Conservation (phyloP, 2,797 vertebrate genomes). For the Chloroceryle amazona region DNA sequence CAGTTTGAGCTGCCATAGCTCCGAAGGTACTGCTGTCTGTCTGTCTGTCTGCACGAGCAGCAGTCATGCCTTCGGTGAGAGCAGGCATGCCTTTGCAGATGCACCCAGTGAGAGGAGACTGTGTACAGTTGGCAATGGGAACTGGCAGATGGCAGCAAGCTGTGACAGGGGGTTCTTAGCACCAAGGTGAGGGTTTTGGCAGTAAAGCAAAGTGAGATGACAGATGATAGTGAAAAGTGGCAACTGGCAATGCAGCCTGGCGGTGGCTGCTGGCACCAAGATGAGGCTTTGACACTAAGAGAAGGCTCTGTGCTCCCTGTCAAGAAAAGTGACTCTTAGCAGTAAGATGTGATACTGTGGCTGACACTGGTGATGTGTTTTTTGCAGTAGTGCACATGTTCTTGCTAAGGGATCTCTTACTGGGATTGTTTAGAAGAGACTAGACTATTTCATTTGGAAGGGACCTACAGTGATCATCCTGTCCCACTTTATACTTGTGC, state of each 20-base stretch:
- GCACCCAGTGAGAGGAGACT: neutral
- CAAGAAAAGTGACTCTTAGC: neutral
- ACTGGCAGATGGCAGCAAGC: neutral
- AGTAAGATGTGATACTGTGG: neutral
- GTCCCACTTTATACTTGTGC: too few relatives aligned
- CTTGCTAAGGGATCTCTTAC: neutral
- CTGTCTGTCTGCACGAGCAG: neutral
- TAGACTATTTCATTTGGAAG: neutral
- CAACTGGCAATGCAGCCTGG: neutral
- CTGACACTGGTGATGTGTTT: neutral
- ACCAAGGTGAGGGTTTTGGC: neutral
- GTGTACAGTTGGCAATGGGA: neutral
- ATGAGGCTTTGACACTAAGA: neutral
- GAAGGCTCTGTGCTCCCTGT: neutral
- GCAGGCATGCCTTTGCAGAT: neutral
- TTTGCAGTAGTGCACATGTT: neutral
- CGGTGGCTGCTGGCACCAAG: neutral
- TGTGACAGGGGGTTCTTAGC: neutral
- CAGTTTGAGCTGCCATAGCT: neutral
- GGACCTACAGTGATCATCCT: neutral
- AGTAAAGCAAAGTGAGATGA: neutral
- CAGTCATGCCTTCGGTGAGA: neutral
- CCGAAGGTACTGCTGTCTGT: neutral
- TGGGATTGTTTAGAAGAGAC: neutral
- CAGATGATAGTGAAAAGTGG: neutral